Conservation (phyloP, 2,888 invertebrate genomes). For the Galeopsomyia nigrocyanea region DNA sequence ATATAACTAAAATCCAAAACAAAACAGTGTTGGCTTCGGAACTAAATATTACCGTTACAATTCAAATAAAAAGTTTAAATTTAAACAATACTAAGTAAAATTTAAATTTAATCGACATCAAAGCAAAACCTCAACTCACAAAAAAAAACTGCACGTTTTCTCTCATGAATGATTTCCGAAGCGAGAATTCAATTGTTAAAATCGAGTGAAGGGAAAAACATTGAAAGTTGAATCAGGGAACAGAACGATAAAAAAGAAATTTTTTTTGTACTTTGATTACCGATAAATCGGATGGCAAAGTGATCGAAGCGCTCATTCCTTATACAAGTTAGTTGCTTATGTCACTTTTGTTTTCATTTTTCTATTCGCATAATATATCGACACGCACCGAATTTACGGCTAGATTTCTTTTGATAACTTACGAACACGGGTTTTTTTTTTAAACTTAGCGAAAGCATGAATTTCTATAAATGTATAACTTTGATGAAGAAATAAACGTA, state of each 20-base stretch:
- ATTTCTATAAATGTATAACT: conserved; percentile 38
- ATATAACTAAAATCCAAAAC: background rate
- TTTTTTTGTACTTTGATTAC: background rate
- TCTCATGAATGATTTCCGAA: no score
- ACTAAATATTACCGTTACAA: conserved; percentile 18
- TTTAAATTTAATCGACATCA: background rate
- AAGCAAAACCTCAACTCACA: background rate
- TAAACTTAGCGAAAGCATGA: conserved; percentile 23
- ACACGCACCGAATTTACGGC: no score
- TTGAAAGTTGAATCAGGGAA: conserved; percentile 17
- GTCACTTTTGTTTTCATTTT: no score
- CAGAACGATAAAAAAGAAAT: background rate
- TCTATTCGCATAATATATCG: no score
- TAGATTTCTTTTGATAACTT: no score
- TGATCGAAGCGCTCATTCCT: no score
- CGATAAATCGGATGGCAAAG: no score
- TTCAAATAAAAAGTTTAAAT: conserved; percentile 1
- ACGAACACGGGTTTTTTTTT: conserved; percentile 7
- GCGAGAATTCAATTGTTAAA: no score
- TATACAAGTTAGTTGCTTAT: no score
- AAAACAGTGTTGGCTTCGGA: conserved; percentile 20
- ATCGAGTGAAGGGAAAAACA: background rate
- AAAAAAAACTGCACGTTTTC: background rate
- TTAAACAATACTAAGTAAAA: background rate
- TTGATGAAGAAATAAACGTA: conserved; percentile 20